Evolutionary conservation across 2,113 vertebrate genomes (phyloP).

Genomic region (Pyxicephalus adspersus): DNA sequence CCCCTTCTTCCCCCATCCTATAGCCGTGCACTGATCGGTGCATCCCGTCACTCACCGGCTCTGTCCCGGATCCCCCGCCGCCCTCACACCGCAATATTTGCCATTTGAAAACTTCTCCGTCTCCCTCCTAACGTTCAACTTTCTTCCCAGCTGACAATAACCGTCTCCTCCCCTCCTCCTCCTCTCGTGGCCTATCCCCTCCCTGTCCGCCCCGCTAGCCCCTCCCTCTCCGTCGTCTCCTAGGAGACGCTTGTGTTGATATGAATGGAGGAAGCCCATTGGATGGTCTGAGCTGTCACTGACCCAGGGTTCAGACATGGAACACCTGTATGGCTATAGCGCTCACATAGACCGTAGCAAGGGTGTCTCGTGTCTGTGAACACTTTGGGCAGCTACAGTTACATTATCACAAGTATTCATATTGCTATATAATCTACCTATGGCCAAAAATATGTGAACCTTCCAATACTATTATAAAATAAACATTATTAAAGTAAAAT

Average conservation of each 20-base stretch:
- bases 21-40: no score
- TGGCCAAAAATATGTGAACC: no score
- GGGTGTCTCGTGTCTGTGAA: no score
- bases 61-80: neutral
- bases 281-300: neutral
- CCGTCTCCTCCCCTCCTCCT: neutral
- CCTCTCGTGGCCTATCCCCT: neutral
- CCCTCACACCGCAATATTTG: neutral
- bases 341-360: no score
- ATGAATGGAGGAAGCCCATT: conserved; percentile 15
- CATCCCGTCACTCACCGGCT: neutral
- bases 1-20: neutral
- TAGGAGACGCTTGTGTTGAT: conserved; percentile 50
- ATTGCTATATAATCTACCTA: no score
- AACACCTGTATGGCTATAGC: no score
- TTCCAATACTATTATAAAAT: no score
- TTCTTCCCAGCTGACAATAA: conserved; percentile 43
- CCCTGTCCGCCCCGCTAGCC: neutral
- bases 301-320: no score
- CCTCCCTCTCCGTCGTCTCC: neutral
- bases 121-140: conserved; percentile 35
- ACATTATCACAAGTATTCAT: no score
- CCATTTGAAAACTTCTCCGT: conserved; percentile 52
- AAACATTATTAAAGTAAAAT: no score
- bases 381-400: no score